These are phyloP conservation scores for Recurvirostra avosetta DNA, from an alignment of 2,113 vertebrate species.

Conservation along the genomic window DNA sequence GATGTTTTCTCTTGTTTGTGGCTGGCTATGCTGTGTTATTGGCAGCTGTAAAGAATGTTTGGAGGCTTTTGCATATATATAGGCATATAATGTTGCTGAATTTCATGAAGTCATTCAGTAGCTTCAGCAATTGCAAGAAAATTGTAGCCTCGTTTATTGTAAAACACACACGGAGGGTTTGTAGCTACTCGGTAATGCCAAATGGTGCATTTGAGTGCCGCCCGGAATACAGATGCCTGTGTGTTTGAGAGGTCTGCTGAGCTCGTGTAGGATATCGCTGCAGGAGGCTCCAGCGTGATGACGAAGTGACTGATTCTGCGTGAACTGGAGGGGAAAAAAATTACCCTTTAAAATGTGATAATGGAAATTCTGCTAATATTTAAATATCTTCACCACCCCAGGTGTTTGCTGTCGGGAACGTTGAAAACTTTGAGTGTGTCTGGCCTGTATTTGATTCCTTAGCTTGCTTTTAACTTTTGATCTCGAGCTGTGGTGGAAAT, in stretches of 20 bases:
- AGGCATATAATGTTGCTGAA: background rate
- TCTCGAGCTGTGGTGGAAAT: background rate
- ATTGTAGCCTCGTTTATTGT: background rate
- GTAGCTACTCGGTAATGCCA: background rate
- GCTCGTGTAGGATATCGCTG: background rate
- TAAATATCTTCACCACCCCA: background rate
- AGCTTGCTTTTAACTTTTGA: background rate
- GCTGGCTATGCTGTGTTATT: fast-evolving
- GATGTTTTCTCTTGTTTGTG: background rate
- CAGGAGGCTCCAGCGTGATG: fast-evolving
- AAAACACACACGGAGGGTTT: background rate
- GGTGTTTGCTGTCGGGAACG: background rate
- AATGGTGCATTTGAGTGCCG: conserved; percentile 1
- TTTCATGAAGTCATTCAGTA: background rate
- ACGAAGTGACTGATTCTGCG: fast-evolving
- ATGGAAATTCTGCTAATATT: background rate
- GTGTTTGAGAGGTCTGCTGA: background rate
- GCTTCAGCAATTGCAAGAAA: background rate
- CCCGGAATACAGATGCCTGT: background rate
- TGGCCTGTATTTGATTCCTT: background rate
- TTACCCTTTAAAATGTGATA: background rate
- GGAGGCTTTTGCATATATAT: background rate
- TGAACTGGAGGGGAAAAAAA: background rate
- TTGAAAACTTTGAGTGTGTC: background rate
- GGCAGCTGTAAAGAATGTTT: background rate